These are phyloP conservation scores for Petrocephalus sullivani DNA, from an alignment of 2,797 vertebrate genomes.

Conservation along the genomic window DNA sequence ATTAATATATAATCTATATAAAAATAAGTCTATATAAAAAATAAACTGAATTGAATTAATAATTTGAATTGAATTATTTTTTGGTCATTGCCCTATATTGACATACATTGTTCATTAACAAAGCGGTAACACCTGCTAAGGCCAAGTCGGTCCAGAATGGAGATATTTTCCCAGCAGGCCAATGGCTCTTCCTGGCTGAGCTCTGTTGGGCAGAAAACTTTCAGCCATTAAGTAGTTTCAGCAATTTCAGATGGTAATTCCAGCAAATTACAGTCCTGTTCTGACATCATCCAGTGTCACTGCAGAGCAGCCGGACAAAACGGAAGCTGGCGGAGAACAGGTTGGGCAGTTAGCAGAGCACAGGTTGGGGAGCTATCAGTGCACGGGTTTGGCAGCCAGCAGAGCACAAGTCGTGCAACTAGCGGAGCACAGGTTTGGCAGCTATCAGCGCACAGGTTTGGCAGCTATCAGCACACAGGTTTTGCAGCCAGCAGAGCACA, in stretches of 20 bases:
- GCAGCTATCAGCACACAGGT: neutral
- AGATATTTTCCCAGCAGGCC: conserved; percentile 47
- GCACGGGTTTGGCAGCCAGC: neutral
- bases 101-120: neutral
- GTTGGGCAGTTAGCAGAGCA: too few species aligned
- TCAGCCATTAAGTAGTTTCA: neutral
- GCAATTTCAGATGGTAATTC: neutral
- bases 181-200: conserved; percentile 43
- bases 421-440: neutral
- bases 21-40: too few species aligned
- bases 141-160: conserved; percentile 60
- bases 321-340: neutral
- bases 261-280: neutral
- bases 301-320: neutral
- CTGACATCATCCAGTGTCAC: neutral
- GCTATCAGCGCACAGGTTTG: neutral
- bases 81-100: neutral
- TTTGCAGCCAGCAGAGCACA: neutral
- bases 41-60: neutral
- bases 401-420: neutral
- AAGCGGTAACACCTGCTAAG: conserved; percentile 53
- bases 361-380: neutral
- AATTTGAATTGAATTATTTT: neutral
- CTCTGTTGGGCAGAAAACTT: conserved; percentile 41
- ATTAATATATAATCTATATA: neutral